A percentile compares a stretch with the other conserved stretches of the same genome.
phyloP scores from a whole-genome alignment of 2,113 vertebrate genomes.

The Speoplatyrhinus poulsoni region DNA sequence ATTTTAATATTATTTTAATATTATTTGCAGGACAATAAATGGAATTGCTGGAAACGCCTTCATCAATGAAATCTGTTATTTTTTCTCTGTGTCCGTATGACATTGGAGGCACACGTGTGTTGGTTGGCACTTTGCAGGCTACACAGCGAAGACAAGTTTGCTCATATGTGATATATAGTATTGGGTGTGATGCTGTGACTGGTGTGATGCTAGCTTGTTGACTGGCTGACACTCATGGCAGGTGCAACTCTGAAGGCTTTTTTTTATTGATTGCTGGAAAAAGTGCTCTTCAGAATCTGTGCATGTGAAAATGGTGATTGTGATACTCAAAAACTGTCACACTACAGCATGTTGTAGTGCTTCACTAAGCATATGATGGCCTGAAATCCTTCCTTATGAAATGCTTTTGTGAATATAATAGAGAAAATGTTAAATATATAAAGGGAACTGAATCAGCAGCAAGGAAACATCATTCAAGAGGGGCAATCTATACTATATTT shows the following conservation, averaged over 20 bases:
- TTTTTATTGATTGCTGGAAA: conserved; percentile 8
- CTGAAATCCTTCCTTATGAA: neutral
- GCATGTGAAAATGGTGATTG: neutral
- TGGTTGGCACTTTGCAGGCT: neutral
- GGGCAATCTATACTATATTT: too few relatives aligned
- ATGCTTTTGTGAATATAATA: neutral
- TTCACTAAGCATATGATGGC: neutral
- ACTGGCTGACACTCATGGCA: conserved; percentile 32
- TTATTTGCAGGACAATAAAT: too few relatives aligned
- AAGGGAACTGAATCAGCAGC: neutral
- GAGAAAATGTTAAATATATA: neutral
- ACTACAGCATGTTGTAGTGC: neutral
- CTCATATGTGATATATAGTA: conserved; percentile 11
- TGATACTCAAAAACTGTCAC: conserved; percentile 1
- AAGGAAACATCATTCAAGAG: neutral
- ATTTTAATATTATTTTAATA: too few relatives aligned
- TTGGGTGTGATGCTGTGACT: conserved; percentile 24
- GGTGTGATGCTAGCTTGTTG: conserved; percentile 15
- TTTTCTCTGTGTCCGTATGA: too few relatives aligned
- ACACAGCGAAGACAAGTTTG: conserved; percentile 11
- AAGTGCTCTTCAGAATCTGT: neutral
- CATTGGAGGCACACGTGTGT: too few relatives aligned
- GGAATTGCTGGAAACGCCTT: too few relatives aligned
- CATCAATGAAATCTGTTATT: too few relatives aligned
- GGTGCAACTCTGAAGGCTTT: conserved; percentile 31